Base-by-base conservation (phyloP, 2,888 invertebrate genomes). In the Empis stercorea region DNA sequence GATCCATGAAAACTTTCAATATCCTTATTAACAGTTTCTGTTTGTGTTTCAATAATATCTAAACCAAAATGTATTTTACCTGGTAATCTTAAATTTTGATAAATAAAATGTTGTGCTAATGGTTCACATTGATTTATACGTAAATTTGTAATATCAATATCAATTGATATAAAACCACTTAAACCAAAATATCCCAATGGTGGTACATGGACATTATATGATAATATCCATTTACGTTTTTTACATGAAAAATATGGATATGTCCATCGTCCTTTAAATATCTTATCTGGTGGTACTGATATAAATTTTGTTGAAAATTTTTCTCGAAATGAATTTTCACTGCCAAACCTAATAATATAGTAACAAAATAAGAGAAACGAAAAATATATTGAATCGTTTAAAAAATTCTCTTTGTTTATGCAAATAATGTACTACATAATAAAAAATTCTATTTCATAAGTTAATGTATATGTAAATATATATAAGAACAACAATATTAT, bases 61-160 rank as follows among this genome's bases (percentile, higher is more conserved):
- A 40, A 23, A 27, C 27, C 40, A 14, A 40, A 40, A 27, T 40
- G 27, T 20, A 40, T 17, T 23, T 20, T 20, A n/a, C 40, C 23
- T 23, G 40, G 14, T 40, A 23, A 14, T 54, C 57, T 53, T 52
- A 59, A 47, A 54, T 54, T 55, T 39, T 59, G 57, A 44, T 57
- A 57, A 50, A 57, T 58, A 49, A 64, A 64, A 41, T 61, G 61
- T 53, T 62, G 62, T 6, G 57, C 58, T 50, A 62, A 54, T 36
- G 63, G 61, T 59, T 89, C 88, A 66, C 93, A 93, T 62, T 93
- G 93, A 70, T 93, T 91, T 57, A 88, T 80, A 64, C 87, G 82
- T 67, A 87, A 71, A 54, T 75, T 76, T 51, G 85, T 82, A 61
- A 88, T 78, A 71, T 88, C 87, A 60, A 88, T 80, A 68, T 88